Conservation (phyloP, 2,888 invertebrate species). For the Spodoptera picta region DNA sequence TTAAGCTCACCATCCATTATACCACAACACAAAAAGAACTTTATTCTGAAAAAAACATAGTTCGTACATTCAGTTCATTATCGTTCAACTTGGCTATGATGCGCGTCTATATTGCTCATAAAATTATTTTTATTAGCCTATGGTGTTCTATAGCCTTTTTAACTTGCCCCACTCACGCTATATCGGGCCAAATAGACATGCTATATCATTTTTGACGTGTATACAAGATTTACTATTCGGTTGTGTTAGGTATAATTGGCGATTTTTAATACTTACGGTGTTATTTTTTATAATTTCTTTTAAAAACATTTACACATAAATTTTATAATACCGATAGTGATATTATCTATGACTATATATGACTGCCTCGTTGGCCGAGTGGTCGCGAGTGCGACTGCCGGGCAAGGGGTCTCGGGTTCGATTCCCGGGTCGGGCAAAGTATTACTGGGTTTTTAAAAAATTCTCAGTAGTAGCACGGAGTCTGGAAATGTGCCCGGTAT, state of each 20-base stretch:
- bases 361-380: no score
- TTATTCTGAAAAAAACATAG: conserved; percentile 22
- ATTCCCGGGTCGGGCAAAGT: no score
- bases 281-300: no score
- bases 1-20: conserved; percentile 5
- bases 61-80: conserved; percentile 45
- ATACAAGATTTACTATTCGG: background rate
- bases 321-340: no score
- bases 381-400: no score
- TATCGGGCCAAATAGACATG: background rate
- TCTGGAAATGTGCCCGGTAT: no score
- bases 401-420: no score
- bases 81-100: conserved; percentile 30
- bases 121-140: conserved; percentile 48
- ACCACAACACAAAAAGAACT: conserved; percentile 2
- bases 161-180: conserved; percentile 43
- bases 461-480: no score
- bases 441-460: no score
- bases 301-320: no score
- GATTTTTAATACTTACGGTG: background rate
- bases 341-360: no score
- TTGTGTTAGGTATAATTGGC: background rate
- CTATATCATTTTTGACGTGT: no score
- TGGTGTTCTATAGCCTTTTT: conserved; percentile 34
- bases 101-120: conserved; percentile 37